Percentiles rank a stretch among this genome's conserved stretches.
Evolutionary conservation across 2,888 invertebrate genomes (phyloP).

Genomic region (Rhyacophila evoluta): DNA sequence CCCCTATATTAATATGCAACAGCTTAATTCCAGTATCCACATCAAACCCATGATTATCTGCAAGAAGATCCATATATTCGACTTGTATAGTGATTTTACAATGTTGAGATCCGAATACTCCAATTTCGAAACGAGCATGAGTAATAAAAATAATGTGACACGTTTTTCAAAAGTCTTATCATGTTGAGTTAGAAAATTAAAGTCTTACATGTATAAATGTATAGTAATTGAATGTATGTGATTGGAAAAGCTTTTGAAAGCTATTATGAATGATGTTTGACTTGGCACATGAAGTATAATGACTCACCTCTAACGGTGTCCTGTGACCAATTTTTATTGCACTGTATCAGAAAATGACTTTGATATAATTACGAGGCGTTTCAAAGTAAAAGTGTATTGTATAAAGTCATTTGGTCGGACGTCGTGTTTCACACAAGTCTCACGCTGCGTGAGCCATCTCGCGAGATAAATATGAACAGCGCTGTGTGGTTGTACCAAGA

Average conservation of each 20-base stretch:
- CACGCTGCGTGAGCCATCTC: constrained; percentile 47
- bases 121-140: too few relatives aligned
- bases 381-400: constrained; percentile 1
- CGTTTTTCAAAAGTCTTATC: too few relatives aligned
- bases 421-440: constrained; percentile 33
- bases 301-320: neutral
- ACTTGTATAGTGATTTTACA: neutral
- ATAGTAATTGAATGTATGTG: too few relatives aligned
- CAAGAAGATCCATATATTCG: too few relatives aligned
- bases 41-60: too few relatives aligned
- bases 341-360: constrained; percentile 27
- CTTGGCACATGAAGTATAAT: neutral
- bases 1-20: too few relatives aligned
- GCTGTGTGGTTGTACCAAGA: constrained; percentile 39
- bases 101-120: neutral
- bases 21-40: too few relatives aligned
- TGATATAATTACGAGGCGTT: neutral
- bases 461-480: constrained; percentile 49
- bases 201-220: too few relatives aligned
- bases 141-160: too few relatives aligned
- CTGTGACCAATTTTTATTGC: constrained; percentile 1
- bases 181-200: too few relatives aligned
- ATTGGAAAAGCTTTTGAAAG: too few relatives aligned
- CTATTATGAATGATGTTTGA: too few relatives aligned
- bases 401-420: constrained; percentile 30